phyloP scores from a whole-genome alignment of 92 coral and sea anemone genomes.

The Isaurus tuberculatus region DNA sequence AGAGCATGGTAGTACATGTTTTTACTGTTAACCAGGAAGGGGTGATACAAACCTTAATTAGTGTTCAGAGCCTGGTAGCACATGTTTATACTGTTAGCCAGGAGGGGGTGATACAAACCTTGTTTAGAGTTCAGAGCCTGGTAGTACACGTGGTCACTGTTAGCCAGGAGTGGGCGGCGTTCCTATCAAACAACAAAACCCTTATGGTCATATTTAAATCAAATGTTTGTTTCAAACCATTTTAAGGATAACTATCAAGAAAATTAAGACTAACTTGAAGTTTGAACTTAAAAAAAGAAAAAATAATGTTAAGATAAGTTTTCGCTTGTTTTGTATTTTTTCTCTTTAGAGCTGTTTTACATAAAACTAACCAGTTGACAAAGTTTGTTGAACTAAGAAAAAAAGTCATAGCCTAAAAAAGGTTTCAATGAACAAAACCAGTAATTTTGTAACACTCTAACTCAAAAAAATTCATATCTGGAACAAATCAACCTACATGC shows the following conservation, averaged over 20 bases:
- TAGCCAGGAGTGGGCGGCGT: constrained; percentile 22
- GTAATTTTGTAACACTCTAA: no score
- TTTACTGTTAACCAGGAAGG: not conserved
- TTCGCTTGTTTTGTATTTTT: no score
- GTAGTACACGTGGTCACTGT: constrained; percentile 30
- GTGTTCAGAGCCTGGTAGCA: constrained; percentile 36
- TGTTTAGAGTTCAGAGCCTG: constrained; percentile 27
- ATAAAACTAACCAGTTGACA: no score
- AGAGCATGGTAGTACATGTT: not conserved
- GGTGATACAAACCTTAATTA: constrained; percentile 9
- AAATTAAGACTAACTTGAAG: no score
- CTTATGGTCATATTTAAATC: not conserved
- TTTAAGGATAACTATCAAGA: not conserved
- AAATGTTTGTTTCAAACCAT: not conserved
- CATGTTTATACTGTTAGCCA: not conserved
- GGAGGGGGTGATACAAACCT: not conserved
- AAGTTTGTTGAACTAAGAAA: no score
- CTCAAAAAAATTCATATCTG: no score
- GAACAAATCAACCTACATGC: no score
- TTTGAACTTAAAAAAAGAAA: no score
- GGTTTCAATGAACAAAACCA: no score
- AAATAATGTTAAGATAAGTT: no score
- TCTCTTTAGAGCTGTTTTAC: no score
- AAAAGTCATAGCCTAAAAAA: no score
- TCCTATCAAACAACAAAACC: constrained; percentile 5